Evolutionary conservation across 2,797 vertebrate species (phyloP).

Genomic region (Moxostoma hubbsi): DNA sequence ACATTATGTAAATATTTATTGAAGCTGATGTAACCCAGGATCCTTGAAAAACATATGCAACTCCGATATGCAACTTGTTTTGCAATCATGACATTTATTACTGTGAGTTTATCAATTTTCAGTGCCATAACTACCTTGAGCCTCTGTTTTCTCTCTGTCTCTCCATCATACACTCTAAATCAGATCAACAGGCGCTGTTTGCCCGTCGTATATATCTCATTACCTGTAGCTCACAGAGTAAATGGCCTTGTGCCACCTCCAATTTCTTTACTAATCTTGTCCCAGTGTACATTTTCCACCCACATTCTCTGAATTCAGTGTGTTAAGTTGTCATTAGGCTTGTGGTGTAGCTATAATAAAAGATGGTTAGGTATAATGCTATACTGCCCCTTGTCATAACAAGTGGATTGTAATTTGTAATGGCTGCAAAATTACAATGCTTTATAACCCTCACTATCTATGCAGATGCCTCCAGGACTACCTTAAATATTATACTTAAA

Average conservation of each 20-base stretch:
- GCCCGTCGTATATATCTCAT: conserved; percentile 51
- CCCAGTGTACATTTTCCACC: conserved; percentile 42
- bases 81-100: conserved; percentile 18
- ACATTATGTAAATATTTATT: not conserved
- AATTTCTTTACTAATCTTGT: conserved; percentile 48
- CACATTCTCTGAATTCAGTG: conserved; percentile 32
- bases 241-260: conserved; percentile 48
- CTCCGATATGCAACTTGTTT: not conserved
- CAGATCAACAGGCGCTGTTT: conserved; percentile 53
- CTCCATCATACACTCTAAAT: conserved; percentile 48
- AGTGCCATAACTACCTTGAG: not conserved
- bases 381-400: conserved; percentile 3
- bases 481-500: conserved; percentile 28
- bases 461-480: conserved; percentile 5
- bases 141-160: conserved; percentile 8
- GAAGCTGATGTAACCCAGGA: not conserved
- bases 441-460: conserved; percentile 38
- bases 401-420: conserved; percentile 23
- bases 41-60: not conserved
- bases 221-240: conserved; percentile 48
- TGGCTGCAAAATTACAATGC: conserved; percentile 32
- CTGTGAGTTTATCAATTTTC: conserved; percentile 18
- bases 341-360: conserved; percentile 30
- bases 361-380: conserved; percentile 25
- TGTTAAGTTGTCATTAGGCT: conserved; percentile 40